Conservation (phyloP, 2,888 invertebrate species). For the Orthosia gracilis region DNA sequence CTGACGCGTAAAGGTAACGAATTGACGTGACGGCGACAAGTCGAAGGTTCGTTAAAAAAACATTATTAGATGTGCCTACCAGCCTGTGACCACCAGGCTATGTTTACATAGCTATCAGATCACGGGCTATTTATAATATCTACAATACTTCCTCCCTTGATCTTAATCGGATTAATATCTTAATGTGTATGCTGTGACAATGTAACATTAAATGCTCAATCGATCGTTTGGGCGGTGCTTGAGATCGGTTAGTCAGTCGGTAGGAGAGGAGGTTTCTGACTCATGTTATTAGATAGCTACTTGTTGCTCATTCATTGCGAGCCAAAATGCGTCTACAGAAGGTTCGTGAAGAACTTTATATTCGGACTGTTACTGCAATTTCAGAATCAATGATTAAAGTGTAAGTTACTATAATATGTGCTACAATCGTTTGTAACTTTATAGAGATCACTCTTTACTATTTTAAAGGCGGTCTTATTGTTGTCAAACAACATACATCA, state of each 20-base stretch:
- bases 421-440: too few relatives aligned
- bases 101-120: neutral
- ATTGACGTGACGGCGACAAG: conserved; percentile 37
- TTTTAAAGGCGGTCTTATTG: too few relatives aligned
- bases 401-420: too few relatives aligned
- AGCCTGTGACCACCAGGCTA: conserved; percentile 32
- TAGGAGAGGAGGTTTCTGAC: neutral
- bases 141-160: conserved; percentile 14
- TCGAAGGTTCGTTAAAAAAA: conserved; percentile 55
- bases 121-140: neutral
- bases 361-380: too few relatives aligned
- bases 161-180: conserved; percentile 12
- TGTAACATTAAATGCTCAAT: conserved; percentile 7
- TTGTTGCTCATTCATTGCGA: neutral
- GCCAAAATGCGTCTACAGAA: neutral
- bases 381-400: neutral
- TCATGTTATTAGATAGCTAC: neutral
- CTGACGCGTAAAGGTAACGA: conserved; percentile 30
- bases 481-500: too few relatives aligned
- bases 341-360: too few relatives aligned
- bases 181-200: conserved; percentile 10
- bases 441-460: too few relatives aligned
- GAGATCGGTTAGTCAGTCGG: neutral
- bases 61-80: conserved; percentile 30
- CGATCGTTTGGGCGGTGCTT: conserved; percentile 39